Base-by-base conservation (phyloP, 2,113 vertebrate species). In the Lycocorax pyrrhopterus region DNA sequence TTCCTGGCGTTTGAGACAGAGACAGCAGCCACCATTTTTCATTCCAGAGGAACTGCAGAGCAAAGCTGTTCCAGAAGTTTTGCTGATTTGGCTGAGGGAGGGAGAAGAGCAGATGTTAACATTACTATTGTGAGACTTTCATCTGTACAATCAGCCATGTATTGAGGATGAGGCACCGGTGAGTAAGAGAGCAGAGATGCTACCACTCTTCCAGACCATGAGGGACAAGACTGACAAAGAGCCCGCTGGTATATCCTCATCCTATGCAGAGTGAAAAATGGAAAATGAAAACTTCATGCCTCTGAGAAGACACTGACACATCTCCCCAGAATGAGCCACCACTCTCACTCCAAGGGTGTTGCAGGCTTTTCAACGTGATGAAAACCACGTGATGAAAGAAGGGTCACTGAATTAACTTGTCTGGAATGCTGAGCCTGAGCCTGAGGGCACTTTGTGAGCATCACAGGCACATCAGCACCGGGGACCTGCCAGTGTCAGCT, bases 381-480 rank as follows among this genome's bases (percentile, higher is more conserved):
- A 95, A 97, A 97, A 92, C 51, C 56, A 64, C 0, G 0, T 7
- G 95, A 91, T 97, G 95, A 96, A 97, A 96, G 91, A 87, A 96
- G 64, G 86, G 95, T 91, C 90, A 92, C 82, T 43, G 46, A 87
- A 94, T 78, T 84, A 88, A 79, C 83, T 90, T 23, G 84, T 27
- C 76, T 97, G 94, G 95, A 96, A 95, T 94, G 87, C 87, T 95
- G 72, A 90, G 49, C 80, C 87, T 94, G 86, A 93, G 82, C 80
- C 87, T 6, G 0, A 81, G 63, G 76, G 66, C 21, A 44, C 60
- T 83, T 84, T 66, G 64, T 74, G 56, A 95, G 80, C 75, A 95
- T 76, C 52, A 91, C 75, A 76, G 86, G 93, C 90, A 95, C 86
- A 90, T 96, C 94, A 93, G 4, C 7, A 35, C 39, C 18, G 2